phyloP scores from a whole-genome alignment of 2,113 vertebrate genomes.

The Polypterus bichir region DNA sequence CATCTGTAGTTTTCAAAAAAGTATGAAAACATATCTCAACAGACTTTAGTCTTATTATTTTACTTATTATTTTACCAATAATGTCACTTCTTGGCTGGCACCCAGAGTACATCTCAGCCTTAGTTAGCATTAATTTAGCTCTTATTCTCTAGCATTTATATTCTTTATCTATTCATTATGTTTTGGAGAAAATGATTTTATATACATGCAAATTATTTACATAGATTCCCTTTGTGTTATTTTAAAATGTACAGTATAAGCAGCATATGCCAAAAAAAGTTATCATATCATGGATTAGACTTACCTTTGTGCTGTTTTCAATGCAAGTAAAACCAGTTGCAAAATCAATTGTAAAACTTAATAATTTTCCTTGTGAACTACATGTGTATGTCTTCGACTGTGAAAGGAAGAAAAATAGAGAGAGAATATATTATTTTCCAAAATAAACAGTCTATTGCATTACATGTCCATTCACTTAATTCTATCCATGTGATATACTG shows the following conservation, averaged over 20 bases:
- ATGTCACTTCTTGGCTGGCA: too few species aligned
- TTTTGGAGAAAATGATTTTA: too few species aligned
- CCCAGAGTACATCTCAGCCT: too few species aligned
- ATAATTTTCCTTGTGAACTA: conserved; percentile 66
- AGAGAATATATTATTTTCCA: conserved; percentile 4
- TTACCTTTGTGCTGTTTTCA: conserved; percentile 70
- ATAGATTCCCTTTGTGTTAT: neutral
- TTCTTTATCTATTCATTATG: too few species aligned
- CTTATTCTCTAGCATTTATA: too few species aligned
- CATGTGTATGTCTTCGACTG: conserved; percentile 81
- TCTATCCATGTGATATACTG: conserved; percentile 4
- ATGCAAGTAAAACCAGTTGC: conserved; percentile 76
- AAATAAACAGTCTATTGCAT: conserved; percentile 4
- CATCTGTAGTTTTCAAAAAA: too few species aligned
- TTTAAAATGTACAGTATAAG: neutral
- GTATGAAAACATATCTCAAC: too few species aligned
- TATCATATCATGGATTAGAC: conserved; percentile 6
- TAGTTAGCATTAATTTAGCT: too few species aligned
- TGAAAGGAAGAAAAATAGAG: conserved; percentile 23
- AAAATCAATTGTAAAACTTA: conserved; percentile 78
- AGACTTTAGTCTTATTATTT: too few species aligned
- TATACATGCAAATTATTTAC: too few species aligned
- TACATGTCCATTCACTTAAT: conserved; percentile 22
- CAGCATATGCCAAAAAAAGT: neutral
- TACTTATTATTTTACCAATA: too few species aligned